phyloP scores from a whole-genome alignment of 1,140 invertebrate species.

The Cydia amplana region DNA sequence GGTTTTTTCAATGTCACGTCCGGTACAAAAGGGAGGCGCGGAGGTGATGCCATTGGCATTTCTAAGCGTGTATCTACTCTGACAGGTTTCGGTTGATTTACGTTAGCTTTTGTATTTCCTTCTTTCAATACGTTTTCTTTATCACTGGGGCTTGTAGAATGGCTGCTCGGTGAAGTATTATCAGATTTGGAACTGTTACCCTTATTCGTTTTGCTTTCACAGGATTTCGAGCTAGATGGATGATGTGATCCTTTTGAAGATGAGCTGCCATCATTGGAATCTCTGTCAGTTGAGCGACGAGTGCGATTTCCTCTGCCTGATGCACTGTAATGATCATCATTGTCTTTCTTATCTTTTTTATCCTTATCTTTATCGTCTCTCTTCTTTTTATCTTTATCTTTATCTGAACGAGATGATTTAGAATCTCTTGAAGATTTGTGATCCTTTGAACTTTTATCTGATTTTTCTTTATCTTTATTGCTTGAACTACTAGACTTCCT shows the following conservation, averaged over 20 bases:
- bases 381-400: conserved; percentile 74
- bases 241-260: conserved; percentile 71
- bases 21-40: conserved; percentile 59
- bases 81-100: conserved; percentile 54
- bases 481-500: conserved; percentile 59
- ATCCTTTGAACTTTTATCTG: conserved; percentile 69
- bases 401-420: conserved; percentile 66
- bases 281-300: conserved; percentile 80
- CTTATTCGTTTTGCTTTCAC: conserved; percentile 64
- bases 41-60: conserved; percentile 54
- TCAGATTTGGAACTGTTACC: conserved; percentile 69
- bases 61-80: conserved; percentile 68
- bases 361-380: conserved; percentile 68
- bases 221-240: conserved; percentile 61
- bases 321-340: conserved; percentile 80
- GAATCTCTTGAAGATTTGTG: conserved; percentile 68
- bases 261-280: conserved; percentile 81
- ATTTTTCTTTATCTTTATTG: conserved; percentile 58
- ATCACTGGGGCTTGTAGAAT: conserved; percentile 71
- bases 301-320: conserved; percentile 74
- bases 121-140: conserved; percentile 56
- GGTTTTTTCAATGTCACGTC: conserved; percentile 79
- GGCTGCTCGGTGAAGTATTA: conserved; percentile 69
- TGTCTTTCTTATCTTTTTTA: conserved; percentile 75
- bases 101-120: conserved; percentile 42